Evolutionary conservation across 2,113 vertebrate species (phyloP).

Genomic region (Varanus komodoensis): DNA sequence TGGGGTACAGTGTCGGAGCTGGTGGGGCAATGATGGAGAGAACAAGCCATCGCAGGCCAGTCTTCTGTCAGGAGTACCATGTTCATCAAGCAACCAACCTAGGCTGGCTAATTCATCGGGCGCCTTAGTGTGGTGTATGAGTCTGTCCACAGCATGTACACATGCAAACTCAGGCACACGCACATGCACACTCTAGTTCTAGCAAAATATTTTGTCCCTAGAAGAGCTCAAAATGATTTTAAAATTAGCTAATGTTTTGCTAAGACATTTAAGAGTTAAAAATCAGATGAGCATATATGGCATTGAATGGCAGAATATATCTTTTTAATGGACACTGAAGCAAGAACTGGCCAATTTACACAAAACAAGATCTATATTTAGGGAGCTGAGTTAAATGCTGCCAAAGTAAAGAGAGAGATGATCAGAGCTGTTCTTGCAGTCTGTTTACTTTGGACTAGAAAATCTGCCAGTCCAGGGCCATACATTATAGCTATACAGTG

Average conservation of each 20-base stretch:
- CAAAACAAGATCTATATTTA: constrained; percentile 43
- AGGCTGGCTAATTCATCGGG: too few species aligned
- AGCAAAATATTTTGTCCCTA: background rate
- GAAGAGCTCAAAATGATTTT: background rate
- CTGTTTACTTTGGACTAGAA: constrained; percentile 53
- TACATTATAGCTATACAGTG: constrained; percentile 1
- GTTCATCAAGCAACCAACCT: too few species aligned
- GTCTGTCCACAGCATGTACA: too few species aligned
- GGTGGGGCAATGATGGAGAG: too few species aligned
- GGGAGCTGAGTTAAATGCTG: constrained; percentile 12
- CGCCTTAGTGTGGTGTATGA: too few species aligned
- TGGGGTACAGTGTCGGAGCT: too few species aligned
- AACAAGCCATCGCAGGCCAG: too few species aligned
- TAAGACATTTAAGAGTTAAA: background rate
- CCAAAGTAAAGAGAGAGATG: constrained; percentile 57
- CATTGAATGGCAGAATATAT: background rate
- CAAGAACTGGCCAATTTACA: background rate
- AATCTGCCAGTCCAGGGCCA: background rate
- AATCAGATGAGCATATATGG: background rate
- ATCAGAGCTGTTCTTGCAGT: constrained; percentile 27
- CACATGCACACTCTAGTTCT: background rate
- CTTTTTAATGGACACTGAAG: background rate
- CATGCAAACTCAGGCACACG: too few species aligned
- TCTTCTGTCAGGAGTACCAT: too few species aligned
- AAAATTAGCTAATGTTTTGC: background rate